Evolutionary conservation across 2,113 vertebrate species (phyloP).

Genomic region (Misgurnus mizolepis): DNA sequence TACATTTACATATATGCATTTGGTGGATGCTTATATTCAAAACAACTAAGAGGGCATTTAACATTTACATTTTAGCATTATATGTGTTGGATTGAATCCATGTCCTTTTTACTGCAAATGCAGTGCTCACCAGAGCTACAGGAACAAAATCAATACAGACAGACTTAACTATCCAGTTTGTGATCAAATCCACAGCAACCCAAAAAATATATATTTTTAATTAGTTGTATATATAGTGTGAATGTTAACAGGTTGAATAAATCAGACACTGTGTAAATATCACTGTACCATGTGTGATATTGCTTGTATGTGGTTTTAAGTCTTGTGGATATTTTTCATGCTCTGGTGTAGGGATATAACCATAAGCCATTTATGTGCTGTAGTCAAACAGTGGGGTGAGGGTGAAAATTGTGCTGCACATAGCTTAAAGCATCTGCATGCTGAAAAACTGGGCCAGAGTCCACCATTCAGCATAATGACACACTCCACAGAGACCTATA

Average conservation of each 20-base stretch:
- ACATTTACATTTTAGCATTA: no score
- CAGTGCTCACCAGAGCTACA: not conserved
- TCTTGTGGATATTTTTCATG: no score
- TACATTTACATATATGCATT: no score
- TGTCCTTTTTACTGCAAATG: no score
- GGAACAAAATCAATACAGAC: not conserved
- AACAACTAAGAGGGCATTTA: no score
- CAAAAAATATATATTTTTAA: no score
- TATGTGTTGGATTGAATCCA: no score
- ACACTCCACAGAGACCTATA: not conserved
- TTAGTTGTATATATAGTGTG: no score
- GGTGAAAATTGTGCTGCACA: not conserved
- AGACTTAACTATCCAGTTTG: not conserved
- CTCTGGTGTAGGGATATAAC: no score
- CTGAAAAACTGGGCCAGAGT: constrained; percentile 21
- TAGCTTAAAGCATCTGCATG: not conserved
- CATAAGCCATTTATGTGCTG: no score
- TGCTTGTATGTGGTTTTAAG: not conserved
- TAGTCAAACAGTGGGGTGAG: not conserved
- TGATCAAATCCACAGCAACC: no score
- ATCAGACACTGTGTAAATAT: not conserved
- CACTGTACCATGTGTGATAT: not conserved
- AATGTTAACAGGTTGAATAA: not conserved
- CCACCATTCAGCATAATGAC: constrained; percentile 24
- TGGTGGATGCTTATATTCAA: no score